These are phyloP conservation scores for Zosterops japonicus DNA, from an alignment of 2,113 vertebrate genomes.

Conservation along the genomic window DNA sequence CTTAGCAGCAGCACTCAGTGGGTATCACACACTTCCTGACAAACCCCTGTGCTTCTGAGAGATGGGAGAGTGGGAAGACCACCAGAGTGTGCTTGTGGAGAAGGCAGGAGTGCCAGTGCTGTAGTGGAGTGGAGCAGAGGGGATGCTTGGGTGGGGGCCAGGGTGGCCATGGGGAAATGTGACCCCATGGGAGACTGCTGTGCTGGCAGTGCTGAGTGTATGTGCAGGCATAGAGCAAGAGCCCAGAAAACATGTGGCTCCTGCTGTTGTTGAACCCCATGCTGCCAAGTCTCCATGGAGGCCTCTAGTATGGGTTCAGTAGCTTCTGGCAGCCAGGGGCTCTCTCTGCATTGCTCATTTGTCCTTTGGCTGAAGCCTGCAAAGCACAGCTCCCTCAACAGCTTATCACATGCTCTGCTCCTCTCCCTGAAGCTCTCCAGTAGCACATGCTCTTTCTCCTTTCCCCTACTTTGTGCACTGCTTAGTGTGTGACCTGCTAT, in stretches of 20 bases:
- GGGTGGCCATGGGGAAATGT: background rate
- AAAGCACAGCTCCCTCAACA: conserved; percentile 1
- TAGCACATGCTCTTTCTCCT: conserved; percentile 32
- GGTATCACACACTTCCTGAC: background rate
- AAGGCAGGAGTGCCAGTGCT: background rate
- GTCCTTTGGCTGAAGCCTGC: conserved; percentile 40
- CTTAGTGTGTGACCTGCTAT: background rate
- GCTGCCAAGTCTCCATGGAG: conserved; percentile 30
- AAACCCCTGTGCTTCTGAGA: background rate
- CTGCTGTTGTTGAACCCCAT: conserved; percentile 48
- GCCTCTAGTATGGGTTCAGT: conserved; percentile 6
- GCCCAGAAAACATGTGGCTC: conserved; percentile 42
- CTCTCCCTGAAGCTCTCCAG: background rate
- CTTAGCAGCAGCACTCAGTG: background rate
- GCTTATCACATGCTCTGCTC: conserved; percentile 38
- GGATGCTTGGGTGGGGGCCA: background rate
- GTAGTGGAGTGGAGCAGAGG: background rate
- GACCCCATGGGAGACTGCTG: background rate
- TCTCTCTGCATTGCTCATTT: conserved; percentile 27
- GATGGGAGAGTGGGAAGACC: background rate
- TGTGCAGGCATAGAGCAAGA: background rate
- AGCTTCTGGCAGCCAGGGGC: conserved; percentile 26
- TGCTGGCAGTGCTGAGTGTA: rapidly evolving
- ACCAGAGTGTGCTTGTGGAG: background rate
- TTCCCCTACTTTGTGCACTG: conserved; percentile 12